phyloP scores from a whole-genome alignment of 2,113 vertebrate genomes.

The Calcarius ornatus region DNA sequence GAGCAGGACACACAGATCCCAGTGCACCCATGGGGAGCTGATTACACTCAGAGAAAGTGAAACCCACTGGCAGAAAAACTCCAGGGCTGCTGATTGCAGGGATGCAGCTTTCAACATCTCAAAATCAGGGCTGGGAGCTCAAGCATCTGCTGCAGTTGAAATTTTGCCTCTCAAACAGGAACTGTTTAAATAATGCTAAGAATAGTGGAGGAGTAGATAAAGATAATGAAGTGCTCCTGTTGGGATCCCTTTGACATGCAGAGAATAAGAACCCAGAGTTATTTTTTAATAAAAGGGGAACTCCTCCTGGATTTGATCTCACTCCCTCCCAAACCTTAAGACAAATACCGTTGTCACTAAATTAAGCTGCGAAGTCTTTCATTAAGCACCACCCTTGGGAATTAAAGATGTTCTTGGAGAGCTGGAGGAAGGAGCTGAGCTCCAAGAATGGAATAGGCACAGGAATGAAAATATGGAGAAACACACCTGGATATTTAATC shows the following conservation, averaged over 20 bases:
- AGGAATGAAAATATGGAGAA: constrained; percentile 13
- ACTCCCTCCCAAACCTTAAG: constrained; percentile 31
- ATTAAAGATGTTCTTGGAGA: constrained; percentile 8
- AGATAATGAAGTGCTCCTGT: constrained; percentile 58
- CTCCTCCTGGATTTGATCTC: constrained; percentile 50
- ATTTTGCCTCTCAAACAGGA: neutral
- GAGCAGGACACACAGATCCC: neutral
- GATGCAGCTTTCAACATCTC: neutral
- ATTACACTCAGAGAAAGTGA: neutral
- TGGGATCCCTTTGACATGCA: constrained; percentile 43
- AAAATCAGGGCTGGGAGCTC: neutral
- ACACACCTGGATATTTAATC: neutral
- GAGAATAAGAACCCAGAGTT: constrained; percentile 18
- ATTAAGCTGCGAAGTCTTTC: constrained; percentile 54
- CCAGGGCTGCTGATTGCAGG: neutral
- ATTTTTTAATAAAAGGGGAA: constrained; percentile 60
- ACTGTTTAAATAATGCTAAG: constrained; percentile 20
- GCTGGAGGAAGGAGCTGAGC: neutral
- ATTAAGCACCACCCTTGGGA: constrained; percentile 47
- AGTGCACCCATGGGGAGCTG: neutral
- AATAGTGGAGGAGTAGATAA: neutral
- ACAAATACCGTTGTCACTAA: constrained; percentile 43
- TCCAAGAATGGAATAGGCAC: neutral
- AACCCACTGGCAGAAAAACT: neutral
- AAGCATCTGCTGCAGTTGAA: neutral